Conservation (phyloP, 1,140 invertebrate genomes). For the Trichonephila clavata region DNA sequence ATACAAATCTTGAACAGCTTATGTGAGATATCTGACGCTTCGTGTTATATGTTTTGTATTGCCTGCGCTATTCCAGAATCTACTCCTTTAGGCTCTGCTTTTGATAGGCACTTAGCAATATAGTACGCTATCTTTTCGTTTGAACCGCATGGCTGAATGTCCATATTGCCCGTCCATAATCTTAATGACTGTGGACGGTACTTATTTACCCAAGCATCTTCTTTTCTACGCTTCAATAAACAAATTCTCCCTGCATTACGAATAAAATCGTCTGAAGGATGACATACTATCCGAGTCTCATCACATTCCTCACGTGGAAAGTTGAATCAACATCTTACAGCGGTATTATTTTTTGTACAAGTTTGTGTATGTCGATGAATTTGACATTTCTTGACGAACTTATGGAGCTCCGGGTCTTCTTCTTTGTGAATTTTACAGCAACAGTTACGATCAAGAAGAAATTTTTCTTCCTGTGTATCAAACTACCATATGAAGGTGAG, state of each 20-base stretch:
- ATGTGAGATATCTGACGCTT: background rate
- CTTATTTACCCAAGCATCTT: background rate
- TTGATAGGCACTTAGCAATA: background rate
- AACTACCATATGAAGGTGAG: constrained; percentile 81
- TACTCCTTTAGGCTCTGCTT: background rate
- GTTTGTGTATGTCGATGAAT: too few species aligned
- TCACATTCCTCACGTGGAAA: background rate
- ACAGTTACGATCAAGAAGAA: background rate
- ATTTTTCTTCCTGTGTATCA: constrained; percentile 74
- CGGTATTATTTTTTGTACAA: too few species aligned
- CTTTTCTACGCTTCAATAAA: background rate
- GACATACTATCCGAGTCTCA: background rate
- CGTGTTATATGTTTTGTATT: background rate
- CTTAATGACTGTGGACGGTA: too few species aligned
- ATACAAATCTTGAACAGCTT: too few species aligned
- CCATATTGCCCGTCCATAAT: too few species aligned
- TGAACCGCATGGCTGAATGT: too few species aligned
- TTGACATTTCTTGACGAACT: background rate
- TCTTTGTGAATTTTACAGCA: background rate
- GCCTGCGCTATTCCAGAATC: too few species aligned
- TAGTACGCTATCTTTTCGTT: too few species aligned
- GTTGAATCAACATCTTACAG: background rate
- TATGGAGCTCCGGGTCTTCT: background rate
- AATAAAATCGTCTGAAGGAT: background rate
- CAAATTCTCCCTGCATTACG: background rate